Percentiles rank a stretch among this genome's conserved stretches.
phyloP scores from a whole-genome alignment of 2,888 invertebrate species.

The Phytoseiulus persimilis region DNA sequence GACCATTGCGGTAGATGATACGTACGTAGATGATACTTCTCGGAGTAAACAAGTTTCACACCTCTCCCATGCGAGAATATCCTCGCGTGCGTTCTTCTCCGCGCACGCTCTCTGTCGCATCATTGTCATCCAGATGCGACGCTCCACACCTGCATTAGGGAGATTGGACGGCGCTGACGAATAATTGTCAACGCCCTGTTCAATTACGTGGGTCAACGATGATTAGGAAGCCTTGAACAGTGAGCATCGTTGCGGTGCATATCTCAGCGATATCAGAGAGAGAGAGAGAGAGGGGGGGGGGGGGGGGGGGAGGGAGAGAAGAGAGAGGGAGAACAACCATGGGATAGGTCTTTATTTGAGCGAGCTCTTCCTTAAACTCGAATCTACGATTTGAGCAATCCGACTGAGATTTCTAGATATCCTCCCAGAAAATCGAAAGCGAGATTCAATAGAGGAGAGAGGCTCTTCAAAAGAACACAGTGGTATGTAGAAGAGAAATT shows the following conservation, averaged over 20 bases:
- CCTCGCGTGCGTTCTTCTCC: not conserved
- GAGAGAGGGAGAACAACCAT: too few relatives aligned
- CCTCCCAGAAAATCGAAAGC: too few relatives aligned
- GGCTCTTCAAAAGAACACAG: too few relatives aligned
- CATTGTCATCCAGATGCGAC: not conserved
- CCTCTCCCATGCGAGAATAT: not conserved
- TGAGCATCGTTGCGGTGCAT: not conserved
- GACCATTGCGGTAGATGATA: not conserved
- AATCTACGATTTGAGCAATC: too few relatives aligned
- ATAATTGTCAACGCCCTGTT: not conserved
- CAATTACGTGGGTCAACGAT: not conserved
- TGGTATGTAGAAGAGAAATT: too few relatives aligned
- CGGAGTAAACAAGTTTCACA: not conserved
- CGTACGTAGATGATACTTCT: not conserved
- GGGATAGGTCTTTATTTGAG: too few relatives aligned
- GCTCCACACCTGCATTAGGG: not conserved
- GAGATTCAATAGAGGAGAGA: too few relatives aligned
- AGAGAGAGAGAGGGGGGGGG: too few relatives aligned
- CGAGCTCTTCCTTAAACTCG: too few relatives aligned
- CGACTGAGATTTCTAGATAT: too few relatives aligned
- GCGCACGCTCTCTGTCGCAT: not conserved
- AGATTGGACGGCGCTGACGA: not conserved
- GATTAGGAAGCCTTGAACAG: not conserved
- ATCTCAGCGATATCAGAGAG: not conserved
- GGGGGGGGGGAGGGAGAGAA: too few relatives aligned